Base-by-base conservation (phyloP, 2,888 invertebrate genomes). In the Chrysotoxum bicinctum region DNA sequence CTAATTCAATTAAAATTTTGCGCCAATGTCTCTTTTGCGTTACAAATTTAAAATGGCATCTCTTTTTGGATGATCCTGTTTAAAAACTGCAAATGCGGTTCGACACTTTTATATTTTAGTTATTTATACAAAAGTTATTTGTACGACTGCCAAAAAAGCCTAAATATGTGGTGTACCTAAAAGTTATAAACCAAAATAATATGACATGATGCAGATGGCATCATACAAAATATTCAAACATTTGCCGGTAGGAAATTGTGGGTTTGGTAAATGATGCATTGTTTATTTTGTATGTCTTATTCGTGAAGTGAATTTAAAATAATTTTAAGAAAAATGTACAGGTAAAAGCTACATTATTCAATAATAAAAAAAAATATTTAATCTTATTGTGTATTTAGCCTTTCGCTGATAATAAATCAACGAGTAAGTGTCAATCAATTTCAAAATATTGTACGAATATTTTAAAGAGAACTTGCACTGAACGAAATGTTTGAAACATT, bases 241-340 rank as follows among this genome's bases (percentile, higher is more conserved):
- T 50, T 32, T 56, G 56, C 45, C 66, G 66, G 54, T 56, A 9
- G 26, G 16, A 30, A 16, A 48, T 32, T 19, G 12, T 12, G 12
- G 12, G 56, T 21, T 32, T 32, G 50, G 26, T 58, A 72, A 75
- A 75, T 75, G 58, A 79, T 72, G 56, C 72, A 78, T 54, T 70
- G 30, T 43, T 45, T 66, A 32, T 40, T 32, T 19, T 35, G 77
- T 30, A 30, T 52, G 60, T 43, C 43, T 73, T 37, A 23, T 69
- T 54, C 74, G 80, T 80, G 80, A 30, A 23, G 3, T 62, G 80
- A 75, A 80, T 80, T 30, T 62, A 30, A 48, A 80, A 62, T 73
- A 4, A 23, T 21, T 6, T 48, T 48, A 14, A n/a, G n/a, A n/a
- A n/a, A n/a, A n/a, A n/a, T n/a, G n/a, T n/a, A n/a, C n/a, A n/a